Base-by-base conservation (phyloP, 1,140 invertebrate species). In the Calephelis nemesis region DNA sequence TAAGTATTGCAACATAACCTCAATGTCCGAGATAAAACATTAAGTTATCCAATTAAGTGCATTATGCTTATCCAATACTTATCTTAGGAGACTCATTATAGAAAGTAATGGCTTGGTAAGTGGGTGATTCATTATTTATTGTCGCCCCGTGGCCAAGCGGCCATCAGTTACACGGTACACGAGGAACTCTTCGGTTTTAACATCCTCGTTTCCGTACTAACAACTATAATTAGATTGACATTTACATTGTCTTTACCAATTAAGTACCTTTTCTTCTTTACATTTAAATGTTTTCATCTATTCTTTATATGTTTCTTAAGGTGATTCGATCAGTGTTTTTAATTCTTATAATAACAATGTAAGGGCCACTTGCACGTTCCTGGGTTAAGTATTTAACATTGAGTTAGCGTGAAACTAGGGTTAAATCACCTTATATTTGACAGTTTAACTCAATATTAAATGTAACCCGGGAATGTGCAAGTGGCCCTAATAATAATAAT, bases 21-120 rank as follows among this genome's bases (percentile, higher is more conserved):
- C 42, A 45, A 45, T 45, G 7, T 45, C 30, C 8, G 42, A 7
- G 42, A 45, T 45, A 58, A 58, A 58, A 71, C 73, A 78, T 79
- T 76, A 81, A 79, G 70, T 76, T 81, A 79, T 82, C 78, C 83
- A 88, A 87, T 87, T 88, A 87, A 88, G 75, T 78, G 79, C 82
- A 87, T 87, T 83, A 84, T 71, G 70, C 69, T 81, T 88, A 88
- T 87, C 85, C 81, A 75, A 84, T 70, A 69, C 68, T 81, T 88
- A 88, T 87, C 85, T 82, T 74, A 76, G 72, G 69, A 63, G 68
- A 71, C 78, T 84, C 82, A 87, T 83, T 85, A 85, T 77, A 74
- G 77, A 82, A 83, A 85, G 79, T 84, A 79, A 81, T 83, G 82
- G 76, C 74, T 39, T 30, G 11, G 74, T 75, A 84, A 84, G 83